Evolutionary conservation across 2,113 vertebrate species (phyloP), one percentile per base, ranked within the genome.

Genomic region (Cebus imitator): DNA sequence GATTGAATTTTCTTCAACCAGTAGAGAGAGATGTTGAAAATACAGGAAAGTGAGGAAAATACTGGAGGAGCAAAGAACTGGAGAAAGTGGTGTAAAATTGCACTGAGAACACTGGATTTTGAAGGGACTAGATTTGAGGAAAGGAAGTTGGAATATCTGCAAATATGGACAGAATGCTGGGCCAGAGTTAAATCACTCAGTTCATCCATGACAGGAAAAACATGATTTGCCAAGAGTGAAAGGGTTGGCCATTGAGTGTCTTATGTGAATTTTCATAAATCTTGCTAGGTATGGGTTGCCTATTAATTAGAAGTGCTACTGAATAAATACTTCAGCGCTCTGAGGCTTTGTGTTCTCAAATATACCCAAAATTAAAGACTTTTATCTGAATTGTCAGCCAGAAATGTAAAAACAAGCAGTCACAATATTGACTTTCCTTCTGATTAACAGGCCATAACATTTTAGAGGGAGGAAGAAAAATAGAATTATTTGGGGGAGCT

Each of bases 311-410:
- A 86, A 88, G 58, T 52, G 30, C 82, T 66, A 68, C 52, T 88
- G 91, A 95, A 55, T 89, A 93, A 91, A 73, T 93, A 58, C 35
- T 95, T 89, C 93, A 91, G 45, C 88, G 64, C 70, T 68, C 93
- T 61, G 8, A 92, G 82, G 92, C 95, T 70, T 97, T 81, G 57
- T 82, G 84, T 96, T 79, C 58, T 80, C 87, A 50, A 84, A 81
- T 78, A 93, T 88, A 82, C 8, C 50, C 89, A 81, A 68, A 79
- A 93, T 94, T 86, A 95, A 93, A 96, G 32, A 55, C 89, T 91
- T 96, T 94, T 96, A 96, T 94, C 95, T 84, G 86, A 43, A 93
- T 78, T 92, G 80, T 93, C 94, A 93, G 64, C 84, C 78, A 93
- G 91, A 94, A 97, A 92, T 95, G 91, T 58, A 81, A 94, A 96